Base-by-base conservation (phyloP, 2,888 invertebrate species). In the Yponomeuta sedellus region DNA sequence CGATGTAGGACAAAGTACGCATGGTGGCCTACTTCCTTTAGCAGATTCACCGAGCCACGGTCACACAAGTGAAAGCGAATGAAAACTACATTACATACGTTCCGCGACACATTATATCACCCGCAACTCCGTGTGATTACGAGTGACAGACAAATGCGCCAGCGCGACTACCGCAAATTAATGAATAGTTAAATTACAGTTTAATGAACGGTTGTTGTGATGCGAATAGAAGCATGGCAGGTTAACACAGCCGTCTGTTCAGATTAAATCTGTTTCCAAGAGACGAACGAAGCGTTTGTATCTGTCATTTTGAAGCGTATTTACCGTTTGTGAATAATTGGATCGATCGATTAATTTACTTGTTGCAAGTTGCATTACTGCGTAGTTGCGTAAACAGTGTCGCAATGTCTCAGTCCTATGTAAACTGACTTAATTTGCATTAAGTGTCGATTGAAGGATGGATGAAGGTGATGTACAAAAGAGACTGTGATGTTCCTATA, bases 401-500 rank as follows among this genome's bases (percentile, higher is more conserved):
- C 44, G 16, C 44, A 52, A 52, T 16, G 44, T 6, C 12, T 52
- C 16, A 52, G 16, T 16, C 44, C 16, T 16, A 52, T 52, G 12
- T 52, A 16, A 28, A 34, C 16, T 20, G 59, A 22, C 12, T 59
- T 58, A 59, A 16, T 59, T 22, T 59, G 59, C 11, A 22, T 25
- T 10, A 6, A 11, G 67, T 68, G 70, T 71, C 69, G 71, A 69
- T 70, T 39, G 28, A 66, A 65, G 52, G 28, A 57, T 63, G 66
- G 69, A 61, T 71, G 69, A 70, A 73, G 74, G 69, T 77, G 79
- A 78, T 76, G 79, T 78, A 79, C 76, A 65, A 69, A 66, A 69
- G 66, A 70, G 73, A 79, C 78, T 84, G 85, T 87, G 85, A 86
- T 86, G 84, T 85, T 86, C 80, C 78, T 83, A 78, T 77, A 78